Evolutionary conservation across 2,797 vertebrate genomes (phyloP).

Genomic region (Emys orbicularis): DNA sequence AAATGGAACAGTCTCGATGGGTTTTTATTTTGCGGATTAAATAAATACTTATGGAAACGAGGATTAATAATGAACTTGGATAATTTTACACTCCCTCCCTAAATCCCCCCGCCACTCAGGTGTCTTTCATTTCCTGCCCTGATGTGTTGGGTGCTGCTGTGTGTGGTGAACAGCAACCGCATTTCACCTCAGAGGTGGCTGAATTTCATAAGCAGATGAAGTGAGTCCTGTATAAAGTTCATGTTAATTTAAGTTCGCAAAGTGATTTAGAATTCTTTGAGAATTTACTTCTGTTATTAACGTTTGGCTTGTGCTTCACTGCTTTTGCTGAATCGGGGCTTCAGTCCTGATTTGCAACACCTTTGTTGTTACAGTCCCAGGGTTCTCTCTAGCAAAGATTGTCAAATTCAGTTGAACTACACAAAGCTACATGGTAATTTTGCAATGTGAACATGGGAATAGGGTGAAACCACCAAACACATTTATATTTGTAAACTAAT

Average conservation of each 20-base stretch:
- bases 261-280: background rate
- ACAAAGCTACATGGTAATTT: background rate
- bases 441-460: background rate
- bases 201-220: background rate
- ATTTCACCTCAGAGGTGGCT: background rate
- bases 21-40: slow-evolving; percentile 50
- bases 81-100: slow-evolving; percentile 40
- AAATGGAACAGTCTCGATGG: background rate
- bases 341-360: background rate
- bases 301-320: background rate
- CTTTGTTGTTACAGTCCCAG: background rate
- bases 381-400: background rate
- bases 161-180: background rate
- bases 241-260: background rate
- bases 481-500: background rate
- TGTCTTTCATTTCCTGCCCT: background rate
- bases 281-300: background rate
- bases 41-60: slow-evolving; percentile 69
- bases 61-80: slow-evolving; percentile 38
- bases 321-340: background rate
- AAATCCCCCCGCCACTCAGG: background rate
- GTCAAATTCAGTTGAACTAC: background rate
- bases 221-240: background rate
- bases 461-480: background rate
- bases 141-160: background rate